Percentiles rank a stretch among this genome's conserved stretches.
phyloP scores from a whole-genome alignment of 2,113 vertebrate genomes.

The Elephantulus edwardii region DNA sequence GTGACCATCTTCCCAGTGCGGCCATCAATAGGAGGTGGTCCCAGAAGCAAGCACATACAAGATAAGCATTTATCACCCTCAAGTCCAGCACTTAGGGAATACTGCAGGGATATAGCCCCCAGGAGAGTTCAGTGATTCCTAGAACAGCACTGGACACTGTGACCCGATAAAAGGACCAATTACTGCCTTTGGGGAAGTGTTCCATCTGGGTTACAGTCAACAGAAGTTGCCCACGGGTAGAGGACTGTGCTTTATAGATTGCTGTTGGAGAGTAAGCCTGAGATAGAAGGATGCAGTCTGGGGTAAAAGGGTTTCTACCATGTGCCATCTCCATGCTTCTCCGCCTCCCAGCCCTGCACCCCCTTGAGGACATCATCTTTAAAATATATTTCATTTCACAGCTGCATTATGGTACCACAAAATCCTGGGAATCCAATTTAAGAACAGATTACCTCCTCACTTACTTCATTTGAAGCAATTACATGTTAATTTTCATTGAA shows the following conservation, averaged over 20 bases:
- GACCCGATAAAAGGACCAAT: not conserved
- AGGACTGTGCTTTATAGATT: not conserved
- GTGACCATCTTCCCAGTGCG: no score
- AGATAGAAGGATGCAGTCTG: conserved; percentile 43
- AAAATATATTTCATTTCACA: conserved; percentile 90
- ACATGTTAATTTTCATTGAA: conserved; percentile 94
- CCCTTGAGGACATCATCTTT: conserved; percentile 89
- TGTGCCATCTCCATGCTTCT: conserved; percentile 13
- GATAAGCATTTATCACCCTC: not conserved
- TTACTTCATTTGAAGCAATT: conserved; percentile 94
- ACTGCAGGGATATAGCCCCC: not conserved
- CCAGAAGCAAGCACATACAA: not conserved
- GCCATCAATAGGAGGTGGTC: not conserved
- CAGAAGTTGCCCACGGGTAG: not conserved
- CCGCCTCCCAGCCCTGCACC: conserved; percentile 73
- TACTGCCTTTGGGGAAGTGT: not conserved
- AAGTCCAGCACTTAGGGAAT: not conserved
- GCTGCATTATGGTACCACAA: conserved; percentile 92
- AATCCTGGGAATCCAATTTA: conserved; percentile 92
- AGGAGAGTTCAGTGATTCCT: not conserved
- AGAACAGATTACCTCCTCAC: conserved; percentile 93
- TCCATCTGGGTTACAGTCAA: not conserved
- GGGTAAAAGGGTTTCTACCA: conserved; percentile 51
- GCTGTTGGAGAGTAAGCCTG: conserved; percentile 27
- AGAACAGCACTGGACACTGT: not conserved